Base-by-base conservation (phyloP, 2,113 vertebrate species). In the Eulacestoma nigropectus region DNA sequence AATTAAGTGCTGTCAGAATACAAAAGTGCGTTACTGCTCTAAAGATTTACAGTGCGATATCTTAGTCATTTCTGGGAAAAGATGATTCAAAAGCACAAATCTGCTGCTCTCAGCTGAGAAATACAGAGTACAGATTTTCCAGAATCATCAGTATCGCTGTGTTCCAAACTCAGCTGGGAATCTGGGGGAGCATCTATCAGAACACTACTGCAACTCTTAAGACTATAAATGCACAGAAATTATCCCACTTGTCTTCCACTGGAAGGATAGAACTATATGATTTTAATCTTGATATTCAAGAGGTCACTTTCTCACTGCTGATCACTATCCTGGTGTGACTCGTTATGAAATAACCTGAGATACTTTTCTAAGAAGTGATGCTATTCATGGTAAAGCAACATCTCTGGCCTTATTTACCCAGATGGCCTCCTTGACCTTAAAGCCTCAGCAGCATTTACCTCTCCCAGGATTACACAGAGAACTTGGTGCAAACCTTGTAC, bases 81-180 rank as follows among this genome's bases (percentile, higher is more conserved):
- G 22, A 72, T 22, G 60, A 84, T 76, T 84, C 91, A 80, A 76
- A 96, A 89, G 52, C 72, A 69, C 52, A 85, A 80, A 85, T 72
- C 70, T 90, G 87, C 56, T 81, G 73, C 67, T 97, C 82, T 96
- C 89, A 92, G 76, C 81, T 72, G 63, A 95, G 86, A 84, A 93
- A 89, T 60, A 56, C 6, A 88, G 57, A 75, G 49, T 59, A 47
- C 37, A 84, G 52, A 90, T 75, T 91, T 96, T 91, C 93, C 86
- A 96, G 92, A 96, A 93, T 89, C 75, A 82, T 84, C 87, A 74
- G 60, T 68, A 93, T 29, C 5, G 0, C 55, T 65, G 19, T 67
- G 37, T 95, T 97, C 88, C 46, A 82, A 62, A 90, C 68, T 92
- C 89, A 59, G 46, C 52, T 92, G 80, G 83, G 93, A 96, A 95